Evolutionary conservation across 2,113 vertebrate genomes (phyloP).

Genomic region (Phrynosoma blainvillii): DNA sequence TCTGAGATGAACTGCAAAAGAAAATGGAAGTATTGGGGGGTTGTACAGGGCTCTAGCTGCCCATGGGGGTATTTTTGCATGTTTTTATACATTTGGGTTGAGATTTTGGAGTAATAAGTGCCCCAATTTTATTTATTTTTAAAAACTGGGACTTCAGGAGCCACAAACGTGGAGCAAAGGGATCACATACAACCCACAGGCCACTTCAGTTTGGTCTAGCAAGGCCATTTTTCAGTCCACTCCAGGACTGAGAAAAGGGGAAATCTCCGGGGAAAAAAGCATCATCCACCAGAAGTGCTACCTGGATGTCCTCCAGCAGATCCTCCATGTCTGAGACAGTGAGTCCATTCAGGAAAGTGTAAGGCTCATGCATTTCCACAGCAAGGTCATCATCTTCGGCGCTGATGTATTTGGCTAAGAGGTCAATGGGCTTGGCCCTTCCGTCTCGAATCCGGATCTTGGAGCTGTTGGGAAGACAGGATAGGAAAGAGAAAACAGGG

Average conservation of each 20-base stretch:
- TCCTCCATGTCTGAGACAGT: conserved; percentile 97
- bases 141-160: no score
- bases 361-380: conserved; percentile 97
- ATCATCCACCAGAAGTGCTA: conserved; percentile 33
- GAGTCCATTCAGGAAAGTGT: conserved; percentile 93
- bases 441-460: conserved; percentile 96
- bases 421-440: conserved; percentile 94
- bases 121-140: no score
- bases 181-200: no score
- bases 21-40: background rate
- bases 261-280: background rate
- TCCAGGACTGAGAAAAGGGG: background rate
- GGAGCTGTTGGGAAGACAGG: conserved; percentile 75
- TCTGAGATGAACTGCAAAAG: no score
- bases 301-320: conserved; percentile 97
- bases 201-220: no score
- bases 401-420: conserved; percentile 96
- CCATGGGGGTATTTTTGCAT: no score
- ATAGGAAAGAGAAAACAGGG: background rate
- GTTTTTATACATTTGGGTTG: no score
- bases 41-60: no score
- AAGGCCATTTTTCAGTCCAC: background rate
- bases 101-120: no score
- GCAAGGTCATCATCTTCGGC: conserved; percentile 95
- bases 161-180: no score